Evolutionary conservation across 2,113 vertebrate species (phyloP).

Genomic region (Ginglymostoma cirratum): DNA sequence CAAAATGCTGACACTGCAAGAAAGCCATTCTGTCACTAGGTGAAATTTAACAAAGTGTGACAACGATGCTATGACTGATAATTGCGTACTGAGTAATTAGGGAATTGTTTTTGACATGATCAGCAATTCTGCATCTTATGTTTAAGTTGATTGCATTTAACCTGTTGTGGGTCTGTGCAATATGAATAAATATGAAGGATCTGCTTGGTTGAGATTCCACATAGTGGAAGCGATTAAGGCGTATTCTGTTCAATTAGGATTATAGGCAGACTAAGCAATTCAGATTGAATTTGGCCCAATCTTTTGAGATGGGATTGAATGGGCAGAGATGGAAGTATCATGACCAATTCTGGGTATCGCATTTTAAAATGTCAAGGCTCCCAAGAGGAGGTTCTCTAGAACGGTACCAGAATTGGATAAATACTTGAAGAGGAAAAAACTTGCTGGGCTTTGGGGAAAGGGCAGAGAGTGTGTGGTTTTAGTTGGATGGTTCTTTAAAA

Average conservation of each 20-base stretch:
- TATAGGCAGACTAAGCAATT: not conserved
- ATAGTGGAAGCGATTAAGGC: not conserved
- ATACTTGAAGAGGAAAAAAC: not conserved
- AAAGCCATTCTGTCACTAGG: not conserved
- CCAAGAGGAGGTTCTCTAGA: not conserved
- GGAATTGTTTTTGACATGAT: not conserved
- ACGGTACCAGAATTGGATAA: not conserved
- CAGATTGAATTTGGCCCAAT: too few relatives aligned
- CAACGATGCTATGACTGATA: not conserved
- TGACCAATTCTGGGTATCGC: not conserved
- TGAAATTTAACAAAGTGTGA: not conserved
- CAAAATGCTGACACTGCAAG: not conserved
- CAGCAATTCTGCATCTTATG: not conserved
- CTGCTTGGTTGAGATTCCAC: not conserved
- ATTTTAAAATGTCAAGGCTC: not conserved
- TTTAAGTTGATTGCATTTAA: not conserved
- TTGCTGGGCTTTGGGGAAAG: not conserved
- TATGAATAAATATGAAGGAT: not conserved
- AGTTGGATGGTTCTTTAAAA: not conserved
- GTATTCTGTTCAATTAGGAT: not conserved
- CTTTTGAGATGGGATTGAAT: not conserved
- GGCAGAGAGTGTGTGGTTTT: not conserved
- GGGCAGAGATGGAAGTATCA: too few relatives aligned
- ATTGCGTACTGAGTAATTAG: not conserved
- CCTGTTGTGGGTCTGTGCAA: not conserved